phyloP scores from a whole-genome alignment of 2,888 invertebrate genomes.

The Drosophila eohydei region DNA sequence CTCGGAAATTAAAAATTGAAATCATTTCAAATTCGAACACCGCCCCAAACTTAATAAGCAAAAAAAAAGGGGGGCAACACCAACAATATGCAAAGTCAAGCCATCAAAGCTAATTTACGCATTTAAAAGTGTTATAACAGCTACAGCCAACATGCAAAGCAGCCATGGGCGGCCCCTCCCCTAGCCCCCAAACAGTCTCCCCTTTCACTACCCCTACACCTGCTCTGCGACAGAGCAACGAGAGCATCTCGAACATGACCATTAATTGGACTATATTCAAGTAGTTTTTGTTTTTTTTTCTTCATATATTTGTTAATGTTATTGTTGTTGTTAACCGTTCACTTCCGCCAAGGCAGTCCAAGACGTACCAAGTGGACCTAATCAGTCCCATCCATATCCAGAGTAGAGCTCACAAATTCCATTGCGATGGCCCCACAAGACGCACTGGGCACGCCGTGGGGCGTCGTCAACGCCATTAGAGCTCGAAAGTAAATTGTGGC shows the following conservation, averaged over 20 bases:
- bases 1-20: constrained; percentile 64
- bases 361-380: constrained; percentile 47
- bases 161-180: constrained; percentile 34
- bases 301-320: background rate
- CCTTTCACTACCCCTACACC: background rate
- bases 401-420: constrained; percentile 11
- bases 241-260: constrained; percentile 44
- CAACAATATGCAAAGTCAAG: constrained; percentile 34
- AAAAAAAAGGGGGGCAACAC: constrained; percentile 4
- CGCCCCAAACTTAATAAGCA: constrained; percentile 15
- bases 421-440: constrained; percentile 49
- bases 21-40: constrained; percentile 68
- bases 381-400: constrained; percentile 51
- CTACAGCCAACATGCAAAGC: constrained; percentile 26
- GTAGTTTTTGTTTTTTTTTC: background rate
- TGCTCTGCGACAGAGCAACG: constrained; percentile 22
- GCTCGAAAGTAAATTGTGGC: constrained; percentile 72
- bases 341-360: constrained; percentile 57
- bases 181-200: background rate
- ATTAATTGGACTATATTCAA: constrained; percentile 65
- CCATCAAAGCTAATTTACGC: constrained; percentile 73
- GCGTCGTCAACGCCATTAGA: constrained; percentile 53
- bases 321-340: constrained; percentile 58
- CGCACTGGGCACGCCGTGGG: constrained; percentile 42
- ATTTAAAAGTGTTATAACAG: constrained; percentile 69